Evolutionary conservation across 1,140 invertebrate genomes (phyloP), one percentile per base, ranked within the genome.

Genomic region (Argopecten irradians): DNA sequence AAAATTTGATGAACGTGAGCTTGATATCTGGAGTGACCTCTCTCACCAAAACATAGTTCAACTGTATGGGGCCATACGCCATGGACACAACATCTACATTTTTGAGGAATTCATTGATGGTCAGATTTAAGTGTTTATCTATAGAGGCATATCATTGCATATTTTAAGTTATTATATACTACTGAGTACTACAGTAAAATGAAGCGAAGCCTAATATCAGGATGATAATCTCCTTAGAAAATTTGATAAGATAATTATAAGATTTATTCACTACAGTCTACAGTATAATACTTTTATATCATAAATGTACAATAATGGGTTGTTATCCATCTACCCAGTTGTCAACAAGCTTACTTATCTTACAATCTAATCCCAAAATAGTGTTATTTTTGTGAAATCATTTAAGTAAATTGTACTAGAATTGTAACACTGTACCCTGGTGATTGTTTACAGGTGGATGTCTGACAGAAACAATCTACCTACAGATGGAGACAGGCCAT

Each of bases 31-130:
- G 93, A 91, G 91, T 82, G 93, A 93, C 13, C 84, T 95, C 19
- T 83, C 92, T 3, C 91, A 94, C 89, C 82, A 46, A 5, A 90
- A 92, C 83, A 89, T 95, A 39, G 94, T 95, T 0, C 82, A 92
- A 82, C 87, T 95, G 5, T 94, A 92, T 89, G 94, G 94, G 9
- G 93, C 94, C 28, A 90, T 94, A 34, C 89, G 93, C 33, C 89
- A 91, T 82, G 92, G 90, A 8, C 90, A 92, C 39, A 93, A 93
- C 83, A 92, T 95, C 34, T 94, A 94, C 88, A 93, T 94, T 39
- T 86, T 95, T 32, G 89, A 90, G 0, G 94, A 95, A 46, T 94
- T 94, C 82, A 93, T 94, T 91, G 93, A 93, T 89, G 94, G 93
- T 94, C 87, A 33, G 89, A 33, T 14, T 55, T 8, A 35, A 39